phyloP scores from a whole-genome alignment of 2,113 vertebrate genomes.

The Balaeniceps rex region DNA sequence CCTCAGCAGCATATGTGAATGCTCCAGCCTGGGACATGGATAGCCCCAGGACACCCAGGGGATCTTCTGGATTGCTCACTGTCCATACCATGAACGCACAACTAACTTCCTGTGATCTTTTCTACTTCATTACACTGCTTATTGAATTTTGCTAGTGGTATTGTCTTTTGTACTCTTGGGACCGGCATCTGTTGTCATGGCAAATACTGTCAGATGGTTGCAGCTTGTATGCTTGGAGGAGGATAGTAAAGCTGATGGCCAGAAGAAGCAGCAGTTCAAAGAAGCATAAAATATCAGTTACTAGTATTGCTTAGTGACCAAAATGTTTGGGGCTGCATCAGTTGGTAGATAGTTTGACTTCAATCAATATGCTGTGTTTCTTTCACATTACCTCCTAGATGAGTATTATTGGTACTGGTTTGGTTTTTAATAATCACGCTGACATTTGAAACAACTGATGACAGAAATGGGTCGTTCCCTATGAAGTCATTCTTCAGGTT shows the following conservation, averaged over 20 bases:
- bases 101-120: neutral
- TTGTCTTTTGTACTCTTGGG: neutral
- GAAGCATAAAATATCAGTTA: neutral
- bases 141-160: neutral
- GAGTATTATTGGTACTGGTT: neutral
- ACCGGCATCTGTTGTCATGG: neutral
- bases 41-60: neutral
- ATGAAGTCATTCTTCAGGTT: neutral
- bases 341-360: neutral
- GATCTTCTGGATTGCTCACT: neutral
- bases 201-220: slow-evolving; percentile 7
- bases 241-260: neutral
- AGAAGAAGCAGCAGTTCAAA: neutral
- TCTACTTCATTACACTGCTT: neutral
- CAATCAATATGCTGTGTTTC: neutral
- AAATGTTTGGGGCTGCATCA: neutral
- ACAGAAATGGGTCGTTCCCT: neutral
- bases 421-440: neutral
- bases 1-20: neutral
- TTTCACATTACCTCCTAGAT: neutral
- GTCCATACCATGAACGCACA: neutral
- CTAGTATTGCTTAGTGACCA: neutral
- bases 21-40: neutral
- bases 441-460: neutral
- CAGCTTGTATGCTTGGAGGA: neutral